A percentile compares a stretch with the other conserved stretches of the same genome.
These are phyloP conservation scores for Colaptes auratus DNA, from an alignment of 2,113 vertebrate genomes.

Conservation along the genomic window DNA sequence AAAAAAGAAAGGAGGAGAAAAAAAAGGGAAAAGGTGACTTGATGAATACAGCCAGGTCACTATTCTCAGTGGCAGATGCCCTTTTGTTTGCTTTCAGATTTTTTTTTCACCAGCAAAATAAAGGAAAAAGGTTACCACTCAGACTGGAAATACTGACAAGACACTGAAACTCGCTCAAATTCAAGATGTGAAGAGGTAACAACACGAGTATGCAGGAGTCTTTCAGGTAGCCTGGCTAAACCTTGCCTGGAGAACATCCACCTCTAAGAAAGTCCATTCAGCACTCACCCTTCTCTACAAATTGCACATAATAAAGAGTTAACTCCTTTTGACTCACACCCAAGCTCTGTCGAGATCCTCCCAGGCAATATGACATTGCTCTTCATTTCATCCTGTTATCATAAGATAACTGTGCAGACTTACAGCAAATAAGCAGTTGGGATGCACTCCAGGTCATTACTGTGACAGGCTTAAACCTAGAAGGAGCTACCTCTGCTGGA, in stretches of 20 bases:
- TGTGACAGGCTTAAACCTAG: background rate
- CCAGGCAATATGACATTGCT: background rate
- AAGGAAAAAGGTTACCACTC: background rate
- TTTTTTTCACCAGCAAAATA: background rate
- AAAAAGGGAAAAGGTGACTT: background rate
- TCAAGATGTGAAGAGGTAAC: fast-evolving
- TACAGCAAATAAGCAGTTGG: background rate
- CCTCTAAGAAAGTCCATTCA: background rate
- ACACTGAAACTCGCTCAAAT: background rate
- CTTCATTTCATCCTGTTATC: background rate
- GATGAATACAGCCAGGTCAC: background rate
- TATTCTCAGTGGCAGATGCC: background rate
- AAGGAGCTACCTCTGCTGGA: background rate
- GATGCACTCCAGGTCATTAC: background rate
- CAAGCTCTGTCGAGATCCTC: background rate
- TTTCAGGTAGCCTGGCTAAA: background rate
- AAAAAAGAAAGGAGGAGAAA: background rate
- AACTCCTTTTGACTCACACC: background rate
- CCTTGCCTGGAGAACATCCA: background rate
- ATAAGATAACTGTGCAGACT: background rate
- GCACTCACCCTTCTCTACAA: background rate
- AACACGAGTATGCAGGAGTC: fast-evolving
- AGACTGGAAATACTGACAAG: background rate
- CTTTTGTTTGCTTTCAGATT: background rate
- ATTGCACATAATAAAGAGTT: fast-evolving